Base-by-base conservation (phyloP, 2,888 invertebrate species). In the Alitta virens region DNA sequence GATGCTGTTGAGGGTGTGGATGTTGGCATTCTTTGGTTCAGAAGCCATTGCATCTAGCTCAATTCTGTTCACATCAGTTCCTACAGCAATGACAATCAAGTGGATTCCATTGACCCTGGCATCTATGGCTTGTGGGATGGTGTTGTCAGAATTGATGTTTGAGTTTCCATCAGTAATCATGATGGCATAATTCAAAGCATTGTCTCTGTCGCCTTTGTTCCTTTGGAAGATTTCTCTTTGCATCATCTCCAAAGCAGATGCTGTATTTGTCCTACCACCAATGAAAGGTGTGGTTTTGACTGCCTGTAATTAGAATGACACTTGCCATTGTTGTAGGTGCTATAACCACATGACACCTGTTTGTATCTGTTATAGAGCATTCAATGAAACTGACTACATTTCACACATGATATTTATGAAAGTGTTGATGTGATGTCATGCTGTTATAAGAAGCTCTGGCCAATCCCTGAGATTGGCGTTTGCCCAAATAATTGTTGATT, bases 11-110 rank as follows among this genome's bases (percentile, higher is more conserved):
- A 75, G 76, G 33, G 68, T 70, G 55, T 78, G 70, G 14, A 77
- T 66, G 60, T 78, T 79, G 25, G 71, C 70, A 1, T 63, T 56
- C 12, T 73, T 64, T 3, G 79, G 79, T 18, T 68, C 67, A 23
- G 78, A 77, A 1, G 80, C 78, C 12, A 80, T 68, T 38, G 74
- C 76, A 21, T 68, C 68, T 25, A 80, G 67, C 62, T 80, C 80
- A 0, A 72, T 71, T 3, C 70, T 73, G 51, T 75, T 71, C 1
- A 78, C 50, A 27, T 57, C 62, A 12, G 26, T 54, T 0, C 68
- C 68, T 2, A 68, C 60, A 3, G 67, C 38, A 2, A 67, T 62
- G 16, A 53, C 65, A 12, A 67, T 63, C 33, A 68, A 58, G 46
- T 68, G 62, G 12, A 56, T 38, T 1, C 68, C 68, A 24, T 27